Evolutionary conservation across 2,113 vertebrate genomes (phyloP), one percentile per base, ranked within the genome.

Genomic region (Rhegmatorhina hoffmannsi): DNA sequence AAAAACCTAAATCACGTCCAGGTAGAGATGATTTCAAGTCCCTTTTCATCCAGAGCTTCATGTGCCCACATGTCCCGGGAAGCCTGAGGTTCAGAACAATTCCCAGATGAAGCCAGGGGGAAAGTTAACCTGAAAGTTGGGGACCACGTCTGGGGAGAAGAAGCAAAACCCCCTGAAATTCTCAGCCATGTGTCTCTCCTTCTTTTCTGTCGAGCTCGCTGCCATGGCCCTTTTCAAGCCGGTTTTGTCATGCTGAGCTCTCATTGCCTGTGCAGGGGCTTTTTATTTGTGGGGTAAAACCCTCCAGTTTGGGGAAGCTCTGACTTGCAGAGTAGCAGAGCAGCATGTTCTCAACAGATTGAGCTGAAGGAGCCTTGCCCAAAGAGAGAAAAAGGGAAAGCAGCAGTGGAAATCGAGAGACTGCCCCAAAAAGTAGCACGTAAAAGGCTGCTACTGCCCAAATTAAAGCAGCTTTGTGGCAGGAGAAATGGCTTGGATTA

Each of bases 341-440:
- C 24, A 2, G 29, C 1, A 59, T 3, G 38, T 24, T 52, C 40
- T 4, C 19, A 15, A 63, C 0, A 12, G 40, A 10, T 7, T 4
- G 8, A 11, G 43, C 11, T 3, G 74, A 34, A 72, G 52, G n/a
- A 70, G 33, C 34, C 29, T 12, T 92, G 34, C 49, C 44, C n/a
- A 7, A 19, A 67, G 17, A 49, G 36, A 78, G 69, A n/a, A 21
- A 47, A 47, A 73, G 50, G 29, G 58, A 31, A 43, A 60, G 33
- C 44, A 43, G 70, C 26, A 4, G 13, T 33, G 28, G 38, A 78
- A 75, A 53, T 7, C 1, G 19, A 64, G 63, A 75, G 76, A 5
- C 19, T 16, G 23, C 13, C 17, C 47, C 40, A 38, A 55, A 59
- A 52, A 66, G 50, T 14, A 49, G 82, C 87, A 50, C 81, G 59